A percentile compares a stretch with the other conserved stretches of the same genome.
Conservation (phyloP, 1,140 invertebrate genomes). For the Maconellicoccus hirsutus region DNA sequence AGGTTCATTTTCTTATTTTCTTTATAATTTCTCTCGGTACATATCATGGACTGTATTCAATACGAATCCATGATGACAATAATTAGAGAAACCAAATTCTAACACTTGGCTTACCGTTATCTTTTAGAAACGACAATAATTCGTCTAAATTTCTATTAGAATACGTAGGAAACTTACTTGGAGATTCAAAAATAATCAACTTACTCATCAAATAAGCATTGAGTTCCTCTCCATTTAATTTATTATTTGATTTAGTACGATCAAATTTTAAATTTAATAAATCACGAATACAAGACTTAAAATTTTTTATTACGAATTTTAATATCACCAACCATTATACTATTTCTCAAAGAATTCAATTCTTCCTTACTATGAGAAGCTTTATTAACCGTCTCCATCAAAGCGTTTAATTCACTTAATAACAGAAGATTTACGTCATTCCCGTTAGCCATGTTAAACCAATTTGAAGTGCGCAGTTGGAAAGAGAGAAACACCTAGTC, state of each 20-base stretch:
- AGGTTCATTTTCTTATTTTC: background rate
- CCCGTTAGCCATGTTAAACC: conserved; percentile 9
- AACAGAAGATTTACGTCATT: conserved; percentile 10
- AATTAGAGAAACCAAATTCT: no score
- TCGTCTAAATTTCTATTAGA: no score
- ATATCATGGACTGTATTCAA: conserved; percentile 12
- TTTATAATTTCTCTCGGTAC: conserved; percentile 14
- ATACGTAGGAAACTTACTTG: no score
- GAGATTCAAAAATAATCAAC: no score
- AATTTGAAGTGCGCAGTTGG: no score
- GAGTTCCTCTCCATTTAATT: conserved; percentile 11
- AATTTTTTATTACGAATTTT: conserved; percentile 6
- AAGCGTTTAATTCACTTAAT: conserved; percentile 15
- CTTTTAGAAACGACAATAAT: no score
- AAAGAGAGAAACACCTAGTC: no score
- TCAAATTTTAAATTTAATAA: conserved; percentile 11
- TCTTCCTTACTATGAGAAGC: conserved; percentile 1
- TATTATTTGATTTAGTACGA: background rate
- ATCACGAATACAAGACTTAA: conserved; percentile 4
- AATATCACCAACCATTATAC: conserved; percentile 16
- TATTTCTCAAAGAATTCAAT: conserved; percentile 12
- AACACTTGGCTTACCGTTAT: no score
- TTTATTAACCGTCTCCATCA: conserved; percentile 4
- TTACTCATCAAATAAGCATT: background rate
- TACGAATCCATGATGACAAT: background rate